Evolutionary conservation across 2,888 invertebrate species (phyloP), one percentile per base, ranked within the genome.

Genomic region (Cremastobaeus sp.): DNA sequence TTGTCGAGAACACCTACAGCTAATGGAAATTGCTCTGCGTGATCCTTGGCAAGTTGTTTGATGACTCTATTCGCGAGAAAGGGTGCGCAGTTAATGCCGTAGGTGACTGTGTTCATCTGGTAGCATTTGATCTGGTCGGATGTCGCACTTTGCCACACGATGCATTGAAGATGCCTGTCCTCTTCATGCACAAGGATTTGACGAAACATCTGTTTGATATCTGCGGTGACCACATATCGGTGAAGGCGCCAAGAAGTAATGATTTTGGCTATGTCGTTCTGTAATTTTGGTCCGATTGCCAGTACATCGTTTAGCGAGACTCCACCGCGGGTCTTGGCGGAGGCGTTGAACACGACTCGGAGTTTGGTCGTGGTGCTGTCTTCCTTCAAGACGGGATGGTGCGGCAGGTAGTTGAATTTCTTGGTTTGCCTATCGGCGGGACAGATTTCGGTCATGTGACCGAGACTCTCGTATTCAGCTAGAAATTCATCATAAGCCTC

Each of bases 311-410:
- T 60, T 0, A 60, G 6, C 0, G 37, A 37, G 0, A 17, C 11
- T 0, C 47, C 12, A 1, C 1, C 21, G 0, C n/a, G n/a, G 5
- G 8, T 4, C 8, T 5, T 4, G 25, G 25, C 5, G 4, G 60
- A 60, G n/a, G 60, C 60, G n/a, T 60, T 60, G 11, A 60, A 60
- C 2, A 60, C 60, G 3, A 60, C 39, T 0, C 60, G 11, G 1
- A 60, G 2, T 4, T 47, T 48, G 0, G 48, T 60, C 0, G 60
- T 60, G 14, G 25, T 12, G 0, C 12, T 28, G 2, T 47, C 25
- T 1, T 43, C 43, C 6, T 34, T n/a, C 0, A 47, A 1, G 2
- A 59, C 59, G 0, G 14, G 47, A 3, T 47, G 37, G 28, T 59
- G 59, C 0, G 59, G 47, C 4, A 57, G 5, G 11, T 15, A 35